Percentiles rank a stretch among this genome's conserved stretches.
These are phyloP conservation scores for Trissolcus basalis DNA, from an alignment of 1,140 invertebrate genomes.

Conservation along the genomic window DNA sequence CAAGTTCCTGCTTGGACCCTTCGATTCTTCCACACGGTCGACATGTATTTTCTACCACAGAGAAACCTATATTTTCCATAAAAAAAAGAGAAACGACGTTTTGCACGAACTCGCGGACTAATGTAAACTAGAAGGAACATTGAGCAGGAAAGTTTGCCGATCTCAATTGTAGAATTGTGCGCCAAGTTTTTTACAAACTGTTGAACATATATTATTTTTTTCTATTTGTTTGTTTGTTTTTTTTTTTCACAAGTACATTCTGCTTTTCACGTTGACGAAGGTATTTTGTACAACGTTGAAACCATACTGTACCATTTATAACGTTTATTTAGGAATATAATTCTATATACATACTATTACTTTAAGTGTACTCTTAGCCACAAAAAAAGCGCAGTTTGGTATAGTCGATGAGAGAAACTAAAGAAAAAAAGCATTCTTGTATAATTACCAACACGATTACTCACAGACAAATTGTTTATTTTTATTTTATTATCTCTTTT, in stretches of 20 bases:
- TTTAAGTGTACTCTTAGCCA: slow-evolving; percentile 47
- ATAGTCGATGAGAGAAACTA: no score
- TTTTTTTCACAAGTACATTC: slow-evolving; percentile 7
- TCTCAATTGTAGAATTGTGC: slow-evolving; percentile 69
- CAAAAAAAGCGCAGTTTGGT: slow-evolving; percentile 63
- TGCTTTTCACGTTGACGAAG: slow-evolving; percentile 10
- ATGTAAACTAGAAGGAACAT: slow-evolving; percentile 47
- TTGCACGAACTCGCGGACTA: slow-evolving; percentile 21
- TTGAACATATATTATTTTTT: slow-evolving; percentile 3
- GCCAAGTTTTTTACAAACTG: slow-evolving; percentile 37
- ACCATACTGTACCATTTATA: slow-evolving; percentile 68
- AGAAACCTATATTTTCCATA: slow-evolving; percentile 45
- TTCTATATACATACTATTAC: slow-evolving; percentile 55
- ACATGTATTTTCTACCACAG: slow-evolving; percentile 51
- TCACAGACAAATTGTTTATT: slow-evolving; percentile 46
- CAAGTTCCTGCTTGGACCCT: slow-evolving; percentile 24
- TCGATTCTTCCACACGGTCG: slow-evolving; percentile 30
- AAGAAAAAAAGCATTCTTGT: slow-evolving; percentile 54
- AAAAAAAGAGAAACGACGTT: slow-evolving; percentile 12
- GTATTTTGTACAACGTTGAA: slow-evolving; percentile 63
- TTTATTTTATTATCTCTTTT: slow-evolving; percentile 48
- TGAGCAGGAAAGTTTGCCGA: slow-evolving; percentile 71
- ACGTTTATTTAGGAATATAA: slow-evolving; percentile 66
- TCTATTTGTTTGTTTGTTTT: slow-evolving; percentile 44
- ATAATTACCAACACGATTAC: slow-evolving; percentile 62